A percentile compares a stretch with the other conserved stretches of the same genome.
Evolutionary conservation across 2,888 invertebrate species (phyloP).

Genomic region (Ormyrus nitidulus): DNA sequence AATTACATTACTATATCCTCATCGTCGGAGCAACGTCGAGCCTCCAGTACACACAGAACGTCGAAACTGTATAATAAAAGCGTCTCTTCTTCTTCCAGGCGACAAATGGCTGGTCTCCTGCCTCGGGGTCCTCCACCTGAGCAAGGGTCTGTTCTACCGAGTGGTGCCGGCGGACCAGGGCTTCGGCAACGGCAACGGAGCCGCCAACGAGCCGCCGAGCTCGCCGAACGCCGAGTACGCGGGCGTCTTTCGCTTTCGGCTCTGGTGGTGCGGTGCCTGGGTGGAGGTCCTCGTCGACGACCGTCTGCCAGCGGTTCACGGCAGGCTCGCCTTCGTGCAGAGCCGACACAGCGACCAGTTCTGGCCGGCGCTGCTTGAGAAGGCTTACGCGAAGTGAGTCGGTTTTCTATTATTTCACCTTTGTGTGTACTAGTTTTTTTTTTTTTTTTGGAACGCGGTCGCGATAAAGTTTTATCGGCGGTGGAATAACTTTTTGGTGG

Average conservation of each 20-base stretch:
- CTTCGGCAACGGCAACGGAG: slow-evolving; percentile 84
- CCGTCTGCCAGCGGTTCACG: slow-evolving; percentile 91
- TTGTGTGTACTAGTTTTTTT: not conserved
- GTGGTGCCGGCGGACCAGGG: slow-evolving; percentile 94
- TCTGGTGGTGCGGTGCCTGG: slow-evolving; percentile 98
- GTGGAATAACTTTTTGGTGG: too few relatives aligned
- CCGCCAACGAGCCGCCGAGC: slow-evolving; percentile 73
- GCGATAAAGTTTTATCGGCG: too few relatives aligned
- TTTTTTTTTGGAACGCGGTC: too few relatives aligned
- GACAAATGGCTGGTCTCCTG: slow-evolving; percentile 95
- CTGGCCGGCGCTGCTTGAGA: slow-evolving; percentile 93
- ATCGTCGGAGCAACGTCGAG: too few relatives aligned
- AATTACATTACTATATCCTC: too few relatives aligned
- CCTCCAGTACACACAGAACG: too few relatives aligned
- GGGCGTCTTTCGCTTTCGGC: slow-evolving; percentile 90
- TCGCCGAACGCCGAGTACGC: slow-evolving; percentile 78
- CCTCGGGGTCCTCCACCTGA: slow-evolving; percentile 88
- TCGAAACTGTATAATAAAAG: too few relatives aligned
- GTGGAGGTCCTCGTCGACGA: slow-evolving; percentile 93
- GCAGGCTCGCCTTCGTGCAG: slow-evolving; percentile 90
- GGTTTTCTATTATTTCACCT: not conserved
- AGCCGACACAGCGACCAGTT: slow-evolving; percentile 87
- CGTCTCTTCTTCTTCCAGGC: slow-evolving; percentile 77
- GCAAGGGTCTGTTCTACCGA: slow-evolving; percentile 91
- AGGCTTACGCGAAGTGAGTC: slow-evolving; percentile 92